A percentile compares a stretch with the other conserved stretches of the same genome.
phyloP scores from a whole-genome alignment of 2,797 vertebrate genomes.

The Novumbra hubbsi region DNA sequence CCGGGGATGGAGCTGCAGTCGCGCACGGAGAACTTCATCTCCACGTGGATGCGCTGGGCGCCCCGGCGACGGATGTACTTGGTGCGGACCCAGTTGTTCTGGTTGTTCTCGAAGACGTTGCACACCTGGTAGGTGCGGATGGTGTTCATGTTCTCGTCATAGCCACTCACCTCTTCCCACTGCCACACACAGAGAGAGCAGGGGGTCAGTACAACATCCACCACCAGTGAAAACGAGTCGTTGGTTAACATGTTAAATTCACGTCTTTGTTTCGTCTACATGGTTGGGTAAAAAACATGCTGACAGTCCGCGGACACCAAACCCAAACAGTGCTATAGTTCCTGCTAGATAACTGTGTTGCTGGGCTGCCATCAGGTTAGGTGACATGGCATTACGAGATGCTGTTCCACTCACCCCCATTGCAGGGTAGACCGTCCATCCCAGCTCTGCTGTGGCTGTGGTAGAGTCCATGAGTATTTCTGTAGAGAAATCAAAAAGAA shows the following conservation, averaged over 20 bases:
- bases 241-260: background rate
- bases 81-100: slow-evolving; percentile 97
- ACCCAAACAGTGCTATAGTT: background rate
- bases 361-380: background rate
- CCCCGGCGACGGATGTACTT: slow-evolving; percentile 87
- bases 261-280: too few relatives aligned
- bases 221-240: background rate
- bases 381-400: background rate
- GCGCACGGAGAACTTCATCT: slow-evolving; percentile 96
- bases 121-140: slow-evolving; percentile 97
- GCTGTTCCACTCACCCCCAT: slow-evolving; percentile 83
- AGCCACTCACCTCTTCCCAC: slow-evolving; percentile 98
- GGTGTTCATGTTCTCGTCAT: slow-evolving; percentile 97
- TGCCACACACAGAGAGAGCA: slow-evolving; percentile 46
- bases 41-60: slow-evolving; percentile 92
- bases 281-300: too few relatives aligned
- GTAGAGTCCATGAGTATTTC: slow-evolving; percentile 96
- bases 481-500: slow-evolving; percentile 61
- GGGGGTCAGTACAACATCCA: background rate
- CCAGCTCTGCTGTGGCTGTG: slow-evolving; percentile 92
- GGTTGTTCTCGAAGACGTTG: slow-evolving; percentile 91
- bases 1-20: slow-evolving; percentile 96
- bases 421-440: slow-evolving; percentile 89
- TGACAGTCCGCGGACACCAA: background rate
- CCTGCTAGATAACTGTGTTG: background rate